Evolutionary conservation across 2,888 invertebrate genomes (phyloP).

Genomic region (Thumatha senex): DNA sequence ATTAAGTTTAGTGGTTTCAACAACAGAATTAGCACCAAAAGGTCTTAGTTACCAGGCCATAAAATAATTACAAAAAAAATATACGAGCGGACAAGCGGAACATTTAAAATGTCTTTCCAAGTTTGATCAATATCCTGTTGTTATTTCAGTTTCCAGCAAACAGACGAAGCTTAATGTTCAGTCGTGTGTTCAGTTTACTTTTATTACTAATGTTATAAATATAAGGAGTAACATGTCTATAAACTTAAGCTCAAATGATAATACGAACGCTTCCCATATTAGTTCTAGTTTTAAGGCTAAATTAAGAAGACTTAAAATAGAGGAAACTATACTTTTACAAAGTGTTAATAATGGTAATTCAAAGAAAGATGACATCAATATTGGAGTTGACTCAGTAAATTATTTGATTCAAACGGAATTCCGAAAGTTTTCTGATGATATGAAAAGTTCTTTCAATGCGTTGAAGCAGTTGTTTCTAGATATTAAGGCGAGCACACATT

Average conservation of each 20-base stretch:
- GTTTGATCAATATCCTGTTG: conserved; percentile 30
- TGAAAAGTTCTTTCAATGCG: conserved; percentile 45
- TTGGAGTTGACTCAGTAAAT: conserved; percentile 1
- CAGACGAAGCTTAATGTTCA: no score
- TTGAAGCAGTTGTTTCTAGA: conserved; percentile 60
- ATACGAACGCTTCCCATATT: background rate
- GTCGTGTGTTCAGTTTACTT: no score
- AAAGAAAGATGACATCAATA: background rate
- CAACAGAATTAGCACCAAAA: no score
- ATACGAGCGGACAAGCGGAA: no score
- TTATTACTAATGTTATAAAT: no score
- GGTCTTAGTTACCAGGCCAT: no score
- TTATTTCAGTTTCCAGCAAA: background rate
- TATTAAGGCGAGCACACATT: conserved; percentile 49
- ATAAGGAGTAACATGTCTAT: conserved; percentile 15
- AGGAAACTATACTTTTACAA: conserved; percentile 60
- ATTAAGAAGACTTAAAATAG: conserved; percentile 66
- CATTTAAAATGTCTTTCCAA: conserved; percentile 18
- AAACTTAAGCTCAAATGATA: conserved; percentile 7
- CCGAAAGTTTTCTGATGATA: conserved; percentile 38
- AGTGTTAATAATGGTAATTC: conserved; percentile 20
- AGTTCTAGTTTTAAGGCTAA: conserved; percentile 43
- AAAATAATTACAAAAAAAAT: no score
- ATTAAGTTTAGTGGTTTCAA: no score
- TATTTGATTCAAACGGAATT: conserved; percentile 29